Evolutionary conservation across 2,797 vertebrate genomes (phyloP), one percentile per base, ranked within the genome.

Genomic region (Tokudaia tokunoshimensis): DNA sequence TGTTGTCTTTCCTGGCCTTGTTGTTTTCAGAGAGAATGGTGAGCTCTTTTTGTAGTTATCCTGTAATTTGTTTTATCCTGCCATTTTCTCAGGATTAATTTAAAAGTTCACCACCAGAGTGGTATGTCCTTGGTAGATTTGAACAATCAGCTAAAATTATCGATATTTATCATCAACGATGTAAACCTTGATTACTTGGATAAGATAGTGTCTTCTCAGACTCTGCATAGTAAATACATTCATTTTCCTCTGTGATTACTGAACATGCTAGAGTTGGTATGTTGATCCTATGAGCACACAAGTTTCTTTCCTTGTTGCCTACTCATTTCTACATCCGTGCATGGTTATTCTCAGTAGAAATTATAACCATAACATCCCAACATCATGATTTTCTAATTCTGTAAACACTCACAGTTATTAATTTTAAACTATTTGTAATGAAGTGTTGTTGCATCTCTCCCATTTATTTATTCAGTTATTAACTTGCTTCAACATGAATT

Each of bases 391-490:
- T 89, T 70, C 37, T 87, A 90, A 94, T 15, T 26, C 34, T 4
- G 63, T 61, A 78, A 85, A n/a, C 59, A 44, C 86, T 55, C 12
- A 37, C 5, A 89, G 3, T 91, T 89, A 92, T 41, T 87, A 63
- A 87, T 47, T 95, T 86, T 80, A 92, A 87, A 78, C 63, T 4
- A 74, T 34, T 90, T 78, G 4, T 89, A 80, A 87, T 37, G 4
- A 86, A 95, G 15, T 81, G 10, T n/a, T 86, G 15, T 72, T 76
- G 11, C 6, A 92, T 95, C 65, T 93, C n/a, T 17, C n/a, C 81
- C 13, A 47, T 89, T 93, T 96, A 67, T 78, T 92, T 76, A 80
- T 86, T 95, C 37, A 87, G n/a, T 89, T 96, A 81, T 81, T 95
- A 63, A 97, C 94, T 95, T 94, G 63, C 92, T 81, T 70, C 61